Conservation (phyloP, 2,888 invertebrate genomes). For the Diaperis boleti region DNA sequence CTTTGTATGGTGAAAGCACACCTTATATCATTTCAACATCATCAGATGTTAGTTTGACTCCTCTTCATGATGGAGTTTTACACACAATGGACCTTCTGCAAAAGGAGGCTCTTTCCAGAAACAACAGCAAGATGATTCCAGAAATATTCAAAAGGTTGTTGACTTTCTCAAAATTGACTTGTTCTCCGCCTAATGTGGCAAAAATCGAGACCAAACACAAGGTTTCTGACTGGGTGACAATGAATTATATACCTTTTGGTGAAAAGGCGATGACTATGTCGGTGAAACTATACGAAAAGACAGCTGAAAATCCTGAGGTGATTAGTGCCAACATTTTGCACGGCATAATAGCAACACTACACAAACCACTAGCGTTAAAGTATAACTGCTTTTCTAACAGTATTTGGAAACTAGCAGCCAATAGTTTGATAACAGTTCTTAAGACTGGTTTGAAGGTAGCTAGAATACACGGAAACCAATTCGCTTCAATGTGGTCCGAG, state of each 20-base stretch:
- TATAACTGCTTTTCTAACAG: conserved; percentile 83
- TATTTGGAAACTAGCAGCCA: conserved; percentile 87
- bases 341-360: conserved; percentile 75
- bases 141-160: conserved; percentile 76
- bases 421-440: conserved; percentile 81
- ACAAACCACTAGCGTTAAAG: conserved; percentile 81
- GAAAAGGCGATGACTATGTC: conserved; percentile 83
- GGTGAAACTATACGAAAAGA: conserved; percentile 80
- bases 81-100: conserved; percentile 90
- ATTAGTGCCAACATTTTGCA: conserved; percentile 79
- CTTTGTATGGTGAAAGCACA: conserved; percentile 83
- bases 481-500: conserved; percentile 86
- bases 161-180: conserved; percentile 77
- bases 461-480: conserved; percentile 79
- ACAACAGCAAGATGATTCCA: conserved; percentile 73
- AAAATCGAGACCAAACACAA: conserved; percentile 69
- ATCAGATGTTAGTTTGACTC: conserved; percentile 83
- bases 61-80: conserved; percentile 86
- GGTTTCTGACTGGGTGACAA: conserved; percentile 80
- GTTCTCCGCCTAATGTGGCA: conserved; percentile 73
- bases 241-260: conserved; percentile 89
- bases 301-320: conserved; percentile 78
- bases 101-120: conserved; percentile 75
- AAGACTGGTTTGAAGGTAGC: conserved; percentile 90
- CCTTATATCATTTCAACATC: conserved; percentile 81